Base-by-base conservation (phyloP, 2,113 vertebrate genomes). In the Rafetus swinhoei region DNA sequence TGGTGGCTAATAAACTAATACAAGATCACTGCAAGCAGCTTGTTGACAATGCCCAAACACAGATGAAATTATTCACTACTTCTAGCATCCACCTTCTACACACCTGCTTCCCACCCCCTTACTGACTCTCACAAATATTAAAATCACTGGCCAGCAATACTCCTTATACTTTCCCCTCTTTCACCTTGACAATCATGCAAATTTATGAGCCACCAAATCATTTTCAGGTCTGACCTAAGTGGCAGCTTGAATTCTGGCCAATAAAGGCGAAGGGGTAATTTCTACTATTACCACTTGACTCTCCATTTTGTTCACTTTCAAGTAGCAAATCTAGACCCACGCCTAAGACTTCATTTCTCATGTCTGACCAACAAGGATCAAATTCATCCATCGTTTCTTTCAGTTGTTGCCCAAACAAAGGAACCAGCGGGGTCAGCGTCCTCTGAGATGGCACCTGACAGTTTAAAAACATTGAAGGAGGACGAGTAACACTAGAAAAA, bases 281-380 rank as follows among this genome's bases (percentile, higher is more conserved):
- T 94, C 86, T 96, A 53, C 87, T 95, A 50, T 27, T 13, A 50
- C 81, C 85, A 57, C 81, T 16, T 53, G 84, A 85, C 16, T 93
- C 90, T 2, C 0, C 60, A 2, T 83, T 96, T 88, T 95, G 85
- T 39, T 95, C 92, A 45, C 69, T 90, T 65, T 94, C 94, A 84
- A 94, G 86, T 7, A 95, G 19, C 0, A 1, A 84, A 56, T 97
- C 94, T 82, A 97, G 84, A 32, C 83, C 93, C 5, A 62, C 32
- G 79, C 93, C 97, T n/a, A 87, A 55, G 57, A 96, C 52, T 25
- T 97, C 97, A 45, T 95, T 96, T 94, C 83, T 94, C 9, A 76
- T 1, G 0, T 93, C 83, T 29, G 93, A 60, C 91, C 95, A 94
- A 0, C 89, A 3, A 93, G 87, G 7, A 27, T 97, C 94, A 35